phyloP scores from a whole-genome alignment of 2,113 vertebrate species.

The Nettapus auritus region DNA sequence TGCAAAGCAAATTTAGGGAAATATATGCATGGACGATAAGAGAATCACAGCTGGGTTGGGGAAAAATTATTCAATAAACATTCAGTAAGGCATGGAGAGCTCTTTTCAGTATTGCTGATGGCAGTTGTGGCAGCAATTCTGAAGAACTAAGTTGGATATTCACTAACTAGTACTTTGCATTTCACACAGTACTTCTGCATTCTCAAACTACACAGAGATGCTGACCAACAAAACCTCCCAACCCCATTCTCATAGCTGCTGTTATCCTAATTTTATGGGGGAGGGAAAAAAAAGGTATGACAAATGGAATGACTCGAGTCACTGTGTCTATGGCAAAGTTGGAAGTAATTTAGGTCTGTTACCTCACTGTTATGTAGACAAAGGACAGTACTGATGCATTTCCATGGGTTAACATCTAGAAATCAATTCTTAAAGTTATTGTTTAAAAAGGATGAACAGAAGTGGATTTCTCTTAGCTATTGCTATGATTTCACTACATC shows the following conservation, averaged over 20 bases:
- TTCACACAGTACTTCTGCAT: background rate
- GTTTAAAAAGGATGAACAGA: background rate
- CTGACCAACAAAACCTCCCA: background rate
- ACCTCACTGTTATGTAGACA: background rate
- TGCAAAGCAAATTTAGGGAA: background rate
- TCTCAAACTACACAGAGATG: background rate
- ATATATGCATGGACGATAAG: background rate
- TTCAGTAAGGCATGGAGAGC: accelerated
- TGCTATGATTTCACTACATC: background rate
- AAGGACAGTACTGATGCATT: background rate
- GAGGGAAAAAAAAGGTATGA: background rate
- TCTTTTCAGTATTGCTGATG: background rate
- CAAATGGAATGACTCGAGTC: background rate
- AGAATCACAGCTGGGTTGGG: background rate
- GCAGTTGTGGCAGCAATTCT: background rate
- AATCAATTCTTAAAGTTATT: background rate
- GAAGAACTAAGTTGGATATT: background rate
- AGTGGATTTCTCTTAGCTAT: background rate
- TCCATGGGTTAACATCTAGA: background rate
- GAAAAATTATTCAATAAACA: background rate
- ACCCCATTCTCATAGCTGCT: background rate
- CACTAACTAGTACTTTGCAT: background rate
- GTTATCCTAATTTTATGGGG: background rate
- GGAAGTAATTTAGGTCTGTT: background rate
- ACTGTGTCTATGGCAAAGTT: background rate